Conservation (phyloP, 1,140 invertebrate species). For the Cydia amplana region DNA sequence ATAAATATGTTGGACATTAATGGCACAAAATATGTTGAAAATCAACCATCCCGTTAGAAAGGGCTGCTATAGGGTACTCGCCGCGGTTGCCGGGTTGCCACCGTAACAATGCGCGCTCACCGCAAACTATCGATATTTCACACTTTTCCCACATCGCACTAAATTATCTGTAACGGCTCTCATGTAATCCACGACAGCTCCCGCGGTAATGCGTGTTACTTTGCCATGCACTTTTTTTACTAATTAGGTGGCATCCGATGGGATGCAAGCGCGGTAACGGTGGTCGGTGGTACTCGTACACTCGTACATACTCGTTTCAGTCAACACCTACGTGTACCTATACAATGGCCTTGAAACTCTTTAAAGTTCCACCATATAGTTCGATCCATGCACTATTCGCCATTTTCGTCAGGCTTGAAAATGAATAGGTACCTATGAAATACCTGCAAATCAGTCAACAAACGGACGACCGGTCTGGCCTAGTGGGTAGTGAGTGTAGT, state of each 20-base stretch:
- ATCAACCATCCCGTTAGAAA: conserved; percentile 8
- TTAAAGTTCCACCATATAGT: background rate
- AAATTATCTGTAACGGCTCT: conserved; percentile 51
- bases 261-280: conserved; percentile 34
- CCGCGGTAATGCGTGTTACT: conserved; percentile 28
- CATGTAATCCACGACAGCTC: conserved; percentile 40
- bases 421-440: too few species aligned
- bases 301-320: too few species aligned
- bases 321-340: background rate
- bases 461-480: too few species aligned
- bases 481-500: too few species aligned
- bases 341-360: too few species aligned
- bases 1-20: background rate
- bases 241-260: conserved; percentile 16
- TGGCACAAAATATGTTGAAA: background rate
- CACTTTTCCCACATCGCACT: conserved; percentile 58
- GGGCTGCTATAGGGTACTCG: conserved; percentile 9
- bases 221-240: conserved; percentile 16
- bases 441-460: too few species aligned
- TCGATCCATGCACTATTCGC: too few species aligned
- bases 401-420: too few species aligned
- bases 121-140: conserved; percentile 64
- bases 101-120: conserved; percentile 55
- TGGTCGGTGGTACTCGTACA: background rate
- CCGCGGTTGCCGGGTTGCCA: background rate